A percentile compares a stretch with the other conserved stretches of the same genome.
These are phyloP conservation scores for Falco rusticolus DNA, from an alignment of 2,797 vertebrate genomes.

Conservation along the genomic window DNA sequence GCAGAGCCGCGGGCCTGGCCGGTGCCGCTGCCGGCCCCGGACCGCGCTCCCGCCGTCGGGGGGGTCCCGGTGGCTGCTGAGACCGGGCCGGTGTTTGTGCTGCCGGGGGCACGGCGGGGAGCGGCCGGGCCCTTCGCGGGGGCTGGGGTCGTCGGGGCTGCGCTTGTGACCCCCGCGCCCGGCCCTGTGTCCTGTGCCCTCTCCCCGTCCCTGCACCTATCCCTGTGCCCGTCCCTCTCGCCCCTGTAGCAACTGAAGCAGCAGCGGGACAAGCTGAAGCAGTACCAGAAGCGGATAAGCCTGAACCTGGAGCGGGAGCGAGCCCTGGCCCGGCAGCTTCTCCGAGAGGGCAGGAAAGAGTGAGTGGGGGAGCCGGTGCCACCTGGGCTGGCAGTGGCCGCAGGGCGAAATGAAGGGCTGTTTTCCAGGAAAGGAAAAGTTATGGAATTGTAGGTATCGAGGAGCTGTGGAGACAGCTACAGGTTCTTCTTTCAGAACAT, in stretches of 20 bases:
- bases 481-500: fast-evolving
- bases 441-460: fast-evolving
- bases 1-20: no score
- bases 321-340: slow-evolving; percentile 84
- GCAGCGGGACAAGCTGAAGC: slow-evolving; percentile 91
- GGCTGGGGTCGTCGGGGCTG: no score
- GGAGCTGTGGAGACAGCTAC: fast-evolving
- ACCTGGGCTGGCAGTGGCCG: no score
- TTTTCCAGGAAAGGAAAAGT: neutral
- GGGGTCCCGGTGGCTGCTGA: no score
- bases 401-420: fast-evolving
- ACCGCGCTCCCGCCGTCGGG: no score
- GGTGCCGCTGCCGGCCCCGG: no score
- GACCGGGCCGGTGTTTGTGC: no score
- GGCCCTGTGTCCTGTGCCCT: no score
- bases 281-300: slow-evolving; percentile 87
- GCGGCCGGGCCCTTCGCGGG: no score
- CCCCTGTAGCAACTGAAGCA: slow-evolving; percentile 90
- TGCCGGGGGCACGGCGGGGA: no score
- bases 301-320: slow-evolving; percentile 86
- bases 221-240: no score
- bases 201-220: no score
- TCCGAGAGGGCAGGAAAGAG: slow-evolving; percentile 89
- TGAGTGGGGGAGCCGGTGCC: slow-evolving; percentile 70
- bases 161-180: neutral